Percentiles rank a stretch among this genome's conserved stretches.
phyloP scores from a whole-genome alignment of 2,797 vertebrate genomes.

The Momotus momota region DNA sequence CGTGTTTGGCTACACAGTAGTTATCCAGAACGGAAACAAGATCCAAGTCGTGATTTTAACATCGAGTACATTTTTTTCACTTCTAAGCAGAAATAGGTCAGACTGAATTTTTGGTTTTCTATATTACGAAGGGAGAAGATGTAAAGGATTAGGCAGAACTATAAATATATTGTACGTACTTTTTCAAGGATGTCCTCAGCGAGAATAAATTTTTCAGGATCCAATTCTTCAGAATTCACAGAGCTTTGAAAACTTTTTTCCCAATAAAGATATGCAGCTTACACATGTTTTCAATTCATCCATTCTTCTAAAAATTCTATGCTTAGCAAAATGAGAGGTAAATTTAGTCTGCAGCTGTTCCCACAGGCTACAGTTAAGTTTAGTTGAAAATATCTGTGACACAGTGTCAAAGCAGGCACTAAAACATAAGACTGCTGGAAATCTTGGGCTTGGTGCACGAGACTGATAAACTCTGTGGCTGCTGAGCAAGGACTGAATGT shows the following conservation, averaged over 20 bases:
- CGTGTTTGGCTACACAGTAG: neutral
- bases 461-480: neutral
- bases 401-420: neutral
- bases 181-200: neutral
- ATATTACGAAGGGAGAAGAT: neutral
- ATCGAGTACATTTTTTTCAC: neutral
- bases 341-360: constrained; percentile 42
- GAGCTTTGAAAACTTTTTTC: neutral
- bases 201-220: neutral
- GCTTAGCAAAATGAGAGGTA: neutral
- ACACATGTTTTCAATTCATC: neutral
- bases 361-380: neutral
- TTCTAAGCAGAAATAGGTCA: neutral
- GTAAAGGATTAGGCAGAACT: neutral
- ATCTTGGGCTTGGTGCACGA: neutral
- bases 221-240: neutral
- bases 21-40: neutral
- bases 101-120: neutral
- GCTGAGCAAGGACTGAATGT: neutral
- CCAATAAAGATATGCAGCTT: neutral
- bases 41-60: neutral
- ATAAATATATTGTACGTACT: neutral
- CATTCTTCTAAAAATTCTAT: neutral
- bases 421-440: neutral
- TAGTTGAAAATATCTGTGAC: neutral